Evolutionary conservation across 2,888 invertebrate species (phyloP).

Genomic region (Acanthosoma haemorrhoidale): DNA sequence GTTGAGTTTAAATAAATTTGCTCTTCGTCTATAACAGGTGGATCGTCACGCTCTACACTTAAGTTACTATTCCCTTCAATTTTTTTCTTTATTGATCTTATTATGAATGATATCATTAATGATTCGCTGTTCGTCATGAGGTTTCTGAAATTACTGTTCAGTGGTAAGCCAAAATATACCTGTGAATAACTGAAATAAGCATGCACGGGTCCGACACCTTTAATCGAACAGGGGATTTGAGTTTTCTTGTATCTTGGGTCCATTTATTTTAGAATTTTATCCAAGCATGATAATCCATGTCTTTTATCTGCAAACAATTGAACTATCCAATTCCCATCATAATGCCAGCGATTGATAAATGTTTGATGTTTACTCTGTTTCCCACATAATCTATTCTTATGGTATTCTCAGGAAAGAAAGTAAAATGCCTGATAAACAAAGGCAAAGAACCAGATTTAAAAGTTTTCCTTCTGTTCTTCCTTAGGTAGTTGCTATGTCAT

Average conservation of each 20-base stretch:
- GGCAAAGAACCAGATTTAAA: not conserved
- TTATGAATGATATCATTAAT: too few species aligned
- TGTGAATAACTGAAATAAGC: constrained; percentile 88
- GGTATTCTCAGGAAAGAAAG: constrained; percentile 87
- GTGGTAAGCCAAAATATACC: constrained; percentile 92
- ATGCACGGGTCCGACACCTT: constrained; percentile 95
- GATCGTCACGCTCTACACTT: too few species aligned
- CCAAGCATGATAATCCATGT: too few species aligned
- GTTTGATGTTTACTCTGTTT: constrained; percentile 82
- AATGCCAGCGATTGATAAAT: constrained; percentile 82
- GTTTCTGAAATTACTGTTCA: too few species aligned
- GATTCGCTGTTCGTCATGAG: too few species aligned
- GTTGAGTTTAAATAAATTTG: too few species aligned
- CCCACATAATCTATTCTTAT: constrained; percentile 94
- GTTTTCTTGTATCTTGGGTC: constrained; percentile 87
- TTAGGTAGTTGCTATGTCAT: too few species aligned
- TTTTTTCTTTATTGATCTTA: too few species aligned
- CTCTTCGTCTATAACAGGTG: too few species aligned
- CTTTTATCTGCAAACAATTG: constrained; percentile 84
- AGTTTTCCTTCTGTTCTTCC: too few species aligned
- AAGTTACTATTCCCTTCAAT: too few species aligned
- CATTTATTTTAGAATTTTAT: too few species aligned
- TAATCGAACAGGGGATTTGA: constrained; percentile 84
- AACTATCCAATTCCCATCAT: constrained; percentile 89
- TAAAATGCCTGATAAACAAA: constrained; percentile 63